phyloP scores from a whole-genome alignment of 1,140 invertebrate species.

The Brachionus rotundiformis region DNA sequence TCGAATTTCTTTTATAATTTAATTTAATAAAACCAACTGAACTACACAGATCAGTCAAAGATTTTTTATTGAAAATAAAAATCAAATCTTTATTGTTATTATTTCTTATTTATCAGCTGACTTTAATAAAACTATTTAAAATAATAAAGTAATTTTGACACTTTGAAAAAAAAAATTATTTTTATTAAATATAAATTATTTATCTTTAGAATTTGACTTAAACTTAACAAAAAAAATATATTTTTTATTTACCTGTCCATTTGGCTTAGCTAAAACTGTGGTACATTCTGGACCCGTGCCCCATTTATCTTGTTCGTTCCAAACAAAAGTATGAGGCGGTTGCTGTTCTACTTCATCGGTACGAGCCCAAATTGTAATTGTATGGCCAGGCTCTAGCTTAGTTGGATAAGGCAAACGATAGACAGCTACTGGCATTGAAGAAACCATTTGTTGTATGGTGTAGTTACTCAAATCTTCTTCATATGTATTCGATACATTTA shows the following conservation, averaged over 20 bases:
- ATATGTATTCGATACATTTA: slow-evolving; percentile 54
- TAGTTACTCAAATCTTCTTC: slow-evolving; percentile 61
- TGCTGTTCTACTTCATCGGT: slow-evolving; percentile 59
- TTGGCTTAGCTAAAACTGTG: slow-evolving; percentile 57
- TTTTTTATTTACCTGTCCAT: slow-evolving; percentile 28
- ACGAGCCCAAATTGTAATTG: slow-evolving; percentile 61
- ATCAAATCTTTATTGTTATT: no score
- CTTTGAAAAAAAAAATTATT: no score
- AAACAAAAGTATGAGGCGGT: slow-evolving; percentile 62
- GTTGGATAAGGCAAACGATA: slow-evolving; percentile 61
- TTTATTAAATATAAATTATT: no score
- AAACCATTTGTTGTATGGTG: slow-evolving; percentile 62
- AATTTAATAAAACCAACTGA: no score
- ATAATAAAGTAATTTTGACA: no score
- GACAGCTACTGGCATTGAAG: slow-evolving; percentile 61
- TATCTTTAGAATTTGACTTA: no score
- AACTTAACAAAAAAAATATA: not conserved
- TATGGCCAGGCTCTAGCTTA: slow-evolving; percentile 57
- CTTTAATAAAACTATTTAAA: no score
- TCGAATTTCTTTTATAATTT: no score
- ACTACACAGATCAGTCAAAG: no score
- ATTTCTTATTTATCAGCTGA: no score
- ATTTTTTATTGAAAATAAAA: no score
- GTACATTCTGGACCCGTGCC: slow-evolving; percentile 63
- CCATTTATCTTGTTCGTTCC: slow-evolving; percentile 63